Percentiles rank a stretch among this genome's conserved stretches.
Evolutionary conservation across 2,888 invertebrate species (phyloP).

Genomic region (Dinocampus coccinellae): DNA sequence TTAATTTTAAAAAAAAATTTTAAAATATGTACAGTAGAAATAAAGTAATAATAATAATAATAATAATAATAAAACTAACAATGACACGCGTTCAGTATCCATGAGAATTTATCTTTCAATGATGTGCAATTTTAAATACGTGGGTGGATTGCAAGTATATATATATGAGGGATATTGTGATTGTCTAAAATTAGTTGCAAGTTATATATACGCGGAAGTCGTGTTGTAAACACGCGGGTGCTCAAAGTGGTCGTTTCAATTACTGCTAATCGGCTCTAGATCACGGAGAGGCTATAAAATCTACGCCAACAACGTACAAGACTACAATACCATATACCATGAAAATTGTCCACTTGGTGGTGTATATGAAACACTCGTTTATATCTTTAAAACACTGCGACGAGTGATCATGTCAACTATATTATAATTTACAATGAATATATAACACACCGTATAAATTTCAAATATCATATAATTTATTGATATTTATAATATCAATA

Average conservation of each 20-base stretch:
- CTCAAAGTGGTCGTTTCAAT: slow-evolving; percentile 38
- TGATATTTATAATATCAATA: background rate
- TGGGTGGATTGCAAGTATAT: slow-evolving; percentile 23
- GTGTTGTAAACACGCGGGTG: slow-evolving; percentile 27
- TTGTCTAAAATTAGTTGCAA: slow-evolving; percentile 36
- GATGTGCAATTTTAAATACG: slow-evolving; percentile 7
- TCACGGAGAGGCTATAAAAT: slow-evolving; percentile 34
- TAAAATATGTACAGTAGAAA: background rate
- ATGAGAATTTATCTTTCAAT: background rate
- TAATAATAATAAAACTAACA: no score
- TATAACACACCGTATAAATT: background rate
- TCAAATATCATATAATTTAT: background rate
- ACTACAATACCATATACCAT: slow-evolving; percentile 4
- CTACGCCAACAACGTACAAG: slow-evolving; percentile 14
- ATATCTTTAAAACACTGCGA: slow-evolving; percentile 1
- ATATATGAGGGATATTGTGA: slow-evolving; percentile 11
- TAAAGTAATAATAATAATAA: no score
- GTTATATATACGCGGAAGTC: slow-evolving; percentile 37
- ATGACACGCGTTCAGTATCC: background rate
- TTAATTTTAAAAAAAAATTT: slow-evolving; percentile 8
- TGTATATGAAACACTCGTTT: slow-evolving; percentile 6
- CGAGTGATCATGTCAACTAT: background rate
- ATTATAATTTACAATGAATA: background rate
- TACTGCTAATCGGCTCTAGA: slow-evolving; percentile 36
- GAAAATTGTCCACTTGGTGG: slow-evolving; percentile 20